Evolutionary conservation across 2,888 invertebrate genomes (phyloP), one percentile per base, ranked within the genome.

Genomic region (Rhingia campestris): DNA sequence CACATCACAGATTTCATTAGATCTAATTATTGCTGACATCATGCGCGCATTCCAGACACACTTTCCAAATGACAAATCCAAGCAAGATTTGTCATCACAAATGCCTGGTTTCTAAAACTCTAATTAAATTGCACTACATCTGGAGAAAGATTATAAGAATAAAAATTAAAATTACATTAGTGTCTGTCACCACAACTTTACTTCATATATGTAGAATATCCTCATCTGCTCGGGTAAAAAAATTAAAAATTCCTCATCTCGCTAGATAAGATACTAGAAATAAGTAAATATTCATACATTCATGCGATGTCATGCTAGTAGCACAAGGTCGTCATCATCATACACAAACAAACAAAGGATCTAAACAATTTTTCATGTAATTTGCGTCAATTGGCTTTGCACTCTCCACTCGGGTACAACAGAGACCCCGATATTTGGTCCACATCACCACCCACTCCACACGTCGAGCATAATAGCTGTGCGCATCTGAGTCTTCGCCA

Each of bases 391-490:
- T 75, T 75, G 51, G 30, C 58, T 14, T 49, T 49, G 51, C 56
- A 72, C 72, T 72, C 22, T 22, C 22, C 22, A 22, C 14, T 22
- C 22, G 30, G 58, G 45, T 41, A 59, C 59, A 43, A 74, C 56
- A 58, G 39, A 74, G 6, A n/a, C 64, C 39, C 35, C 64, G 41
- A 56, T 56, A 33, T 39, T 61, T 22, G 7, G 56, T 47, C 69
- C 45, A 35, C 51, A 37, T 14, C 37, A 45, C 73, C 39, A 12
- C 72, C 53, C 59, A 59, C 61, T 74, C 9, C 14, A 54, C 22
- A 9, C 49, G 53, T 32, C 41, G 56, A 81, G 64, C 81, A 81
- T 81, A 81, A 81, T 76, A 64, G 12, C n/a, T 61, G 22, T 14
- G 30, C 22, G 22, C 22, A 12, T 56, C 43, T 56, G 30, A 51